Base-by-base conservation (phyloP, 2,888 invertebrate genomes). In the Sceliomorpha sp. region DNA sequence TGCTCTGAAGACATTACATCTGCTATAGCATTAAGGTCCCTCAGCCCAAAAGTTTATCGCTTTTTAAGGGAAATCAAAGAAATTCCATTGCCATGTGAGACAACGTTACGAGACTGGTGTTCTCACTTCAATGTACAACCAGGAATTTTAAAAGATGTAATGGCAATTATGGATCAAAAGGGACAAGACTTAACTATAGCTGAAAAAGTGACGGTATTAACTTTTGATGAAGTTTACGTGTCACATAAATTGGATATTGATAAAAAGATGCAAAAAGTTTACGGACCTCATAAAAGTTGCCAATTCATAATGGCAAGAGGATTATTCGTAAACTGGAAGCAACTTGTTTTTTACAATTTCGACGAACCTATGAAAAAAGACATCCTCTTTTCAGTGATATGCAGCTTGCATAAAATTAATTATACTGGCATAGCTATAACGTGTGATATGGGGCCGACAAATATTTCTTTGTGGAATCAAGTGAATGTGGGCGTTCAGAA, bases 291-390 rank as follows among this genome's bases (percentile, higher is more conserved):
- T 45, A 45, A 53, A 58, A 26, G 7, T 10, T 39, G 62, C 12
- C 45, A 60, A 37, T 14, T 12, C 17, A 47, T 63, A 7, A 51
- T 69, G 50, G 48, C 50, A 5, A 10, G 58, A 12, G 64, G 53
- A 4, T 12, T 69, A 7, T 15, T 64, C 14, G n/a, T 10, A 7
- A 45, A 29, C 1, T 72, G 63, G 68, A 72, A 69, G 20, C 63
- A 69, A 48, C 53, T 53, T 2, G 42, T 72, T 3, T 72, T 15
- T 51, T 72, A 53, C 37, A 50, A 58, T 32, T 69, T 59, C 47
- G 68, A 68, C 15, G 6, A n/a, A 13, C 10, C 39, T 12, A 64
- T 59, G 68, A 58, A 64, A 26, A 64, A 59, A 6, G 15, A 51
- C 9, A 48, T 69, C 37, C 39, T 68, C 2, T 34, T 17, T 4